Evolutionary conservation across 1,140 invertebrate species (phyloP), one percentile per base, ranked within the genome.

Genomic region (Musca vetustissima): DNA sequence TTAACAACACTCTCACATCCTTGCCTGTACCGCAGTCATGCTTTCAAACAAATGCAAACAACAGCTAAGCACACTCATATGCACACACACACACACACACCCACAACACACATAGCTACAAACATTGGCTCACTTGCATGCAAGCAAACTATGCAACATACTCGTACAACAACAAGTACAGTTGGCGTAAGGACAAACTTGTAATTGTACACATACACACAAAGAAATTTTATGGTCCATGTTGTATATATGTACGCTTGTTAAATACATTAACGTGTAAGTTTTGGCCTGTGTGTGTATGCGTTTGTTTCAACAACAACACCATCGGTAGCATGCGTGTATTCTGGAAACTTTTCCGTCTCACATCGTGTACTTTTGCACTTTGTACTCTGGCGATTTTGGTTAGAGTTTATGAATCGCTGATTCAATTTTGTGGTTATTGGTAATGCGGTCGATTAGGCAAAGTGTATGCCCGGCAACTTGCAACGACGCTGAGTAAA

Each of bases 371-470:
- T 43, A 43, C 36, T 43, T 61, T 36, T 61, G 57, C 36, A 61
- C 19, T 22, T 52, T 36, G 57, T 61, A 36, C 57, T 43, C 36
- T 43, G 36, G 36, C 36, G 36, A 43, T 43, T 43, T 43, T 43
- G 36, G 36, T 43, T 43, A 43, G 36, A 61, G 57, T 61, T 25
- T 28, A n/a, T 43, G 57, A 61, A 61, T 61, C 57, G 57, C 57
- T 61, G 57, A 43, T 61, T 61, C 32, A 61, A 61, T 61, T 61
- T 61, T 61, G 57, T 43, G 57, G 57, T 61, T 61, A 61, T 61
- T 36, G 57, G 57, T 61, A 36, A 61, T 61, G 57, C 19, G 28
- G 28, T 61, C 57, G 57, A 61, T 61, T 61, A 61, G 28, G 28
- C 36, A 36, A 61, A 61, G 28, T 19, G 28, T 61, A 36, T 17